Evolutionary conservation across 2,888 invertebrate species (phyloP).

Genomic region (Coecobrya sp.): DNA sequence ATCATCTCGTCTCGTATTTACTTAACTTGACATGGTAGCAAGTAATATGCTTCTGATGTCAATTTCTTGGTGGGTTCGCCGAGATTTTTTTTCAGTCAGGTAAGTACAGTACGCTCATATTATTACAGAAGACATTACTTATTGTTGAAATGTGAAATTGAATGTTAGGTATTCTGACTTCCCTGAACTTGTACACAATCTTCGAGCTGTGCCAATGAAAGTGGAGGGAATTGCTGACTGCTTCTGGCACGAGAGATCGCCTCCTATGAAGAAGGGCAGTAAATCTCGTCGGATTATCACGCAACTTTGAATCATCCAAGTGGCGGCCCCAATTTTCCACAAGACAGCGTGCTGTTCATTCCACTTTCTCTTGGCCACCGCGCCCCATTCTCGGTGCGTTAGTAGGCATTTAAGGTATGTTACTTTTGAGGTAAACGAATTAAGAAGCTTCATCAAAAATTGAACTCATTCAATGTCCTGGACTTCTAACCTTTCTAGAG

Average conservation of each 20-base stretch:
- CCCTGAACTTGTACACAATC: neutral
- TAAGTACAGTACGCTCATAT: no score
- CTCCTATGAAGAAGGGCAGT: slow-evolving; percentile 29
- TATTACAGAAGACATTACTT: neutral
- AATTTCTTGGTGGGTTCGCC: no score
- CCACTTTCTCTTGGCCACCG: slow-evolving; percentile 1
- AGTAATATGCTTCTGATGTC: no score
- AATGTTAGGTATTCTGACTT: slow-evolving; percentile 2
- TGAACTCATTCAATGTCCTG: no score
- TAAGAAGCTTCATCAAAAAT: no score
- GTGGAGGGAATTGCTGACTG: slow-evolving; percentile 4
- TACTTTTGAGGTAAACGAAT: no score
- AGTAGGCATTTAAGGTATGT: neutral
- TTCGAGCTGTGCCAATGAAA: neutral
- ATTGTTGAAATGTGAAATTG: slow-evolving; percentile 9
- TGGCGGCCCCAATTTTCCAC: slow-evolving; percentile 1
- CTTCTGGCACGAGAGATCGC: slow-evolving; percentile 22
- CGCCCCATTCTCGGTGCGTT: neutral
- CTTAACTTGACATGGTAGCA: no score
- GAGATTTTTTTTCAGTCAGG: neutral
- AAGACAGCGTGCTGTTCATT: slow-evolving; percentile 3
- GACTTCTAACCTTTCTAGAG: no score
- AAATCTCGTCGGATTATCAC: slow-evolving; percentile 69
- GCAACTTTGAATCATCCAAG: slow-evolving; percentile 68
- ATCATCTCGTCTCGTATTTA: no score